Conservation (phyloP, 1,140 invertebrate genomes). For the Reticulitermes speratus region DNA sequence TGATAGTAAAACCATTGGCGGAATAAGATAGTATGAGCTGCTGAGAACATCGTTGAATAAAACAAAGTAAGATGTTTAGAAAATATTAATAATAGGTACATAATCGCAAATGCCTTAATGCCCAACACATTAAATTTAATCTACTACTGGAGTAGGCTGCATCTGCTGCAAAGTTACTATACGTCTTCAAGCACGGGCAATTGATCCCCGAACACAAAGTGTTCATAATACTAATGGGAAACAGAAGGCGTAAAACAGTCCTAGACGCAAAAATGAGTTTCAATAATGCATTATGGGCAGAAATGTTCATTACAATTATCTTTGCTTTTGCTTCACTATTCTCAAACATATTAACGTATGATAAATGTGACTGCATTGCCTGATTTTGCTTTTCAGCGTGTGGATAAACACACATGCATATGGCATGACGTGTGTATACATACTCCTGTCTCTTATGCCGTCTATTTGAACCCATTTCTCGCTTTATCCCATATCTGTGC, state of each 20-base stretch:
- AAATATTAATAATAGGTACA: no score
- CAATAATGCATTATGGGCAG: not conserved
- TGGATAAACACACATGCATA: not conserved
- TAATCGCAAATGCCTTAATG: no score
- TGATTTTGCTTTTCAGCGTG: not conserved
- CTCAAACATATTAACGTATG: not conserved
- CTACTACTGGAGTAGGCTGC: no score
- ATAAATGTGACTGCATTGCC: slow-evolving; percentile 4
- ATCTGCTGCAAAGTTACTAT: not conserved
- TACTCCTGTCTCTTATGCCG: not conserved
- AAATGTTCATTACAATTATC: not conserved
- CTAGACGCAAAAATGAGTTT: not conserved
- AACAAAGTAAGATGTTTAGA: no score
- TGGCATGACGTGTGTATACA: not conserved
- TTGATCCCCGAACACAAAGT: not conserved
- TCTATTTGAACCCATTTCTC: not conserved
- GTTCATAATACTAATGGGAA: not conserved
- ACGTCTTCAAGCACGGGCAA: not conserved
- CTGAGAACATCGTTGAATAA: no score
- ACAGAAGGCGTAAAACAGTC: not conserved
- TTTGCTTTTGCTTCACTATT: not conserved
- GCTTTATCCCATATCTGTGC: not conserved
- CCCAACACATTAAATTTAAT: no score
- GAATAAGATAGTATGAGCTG: no score
- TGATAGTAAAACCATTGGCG: no score